Conservation (phyloP, 2,888 invertebrate genomes). For the Rhodophaea formosa region DNA sequence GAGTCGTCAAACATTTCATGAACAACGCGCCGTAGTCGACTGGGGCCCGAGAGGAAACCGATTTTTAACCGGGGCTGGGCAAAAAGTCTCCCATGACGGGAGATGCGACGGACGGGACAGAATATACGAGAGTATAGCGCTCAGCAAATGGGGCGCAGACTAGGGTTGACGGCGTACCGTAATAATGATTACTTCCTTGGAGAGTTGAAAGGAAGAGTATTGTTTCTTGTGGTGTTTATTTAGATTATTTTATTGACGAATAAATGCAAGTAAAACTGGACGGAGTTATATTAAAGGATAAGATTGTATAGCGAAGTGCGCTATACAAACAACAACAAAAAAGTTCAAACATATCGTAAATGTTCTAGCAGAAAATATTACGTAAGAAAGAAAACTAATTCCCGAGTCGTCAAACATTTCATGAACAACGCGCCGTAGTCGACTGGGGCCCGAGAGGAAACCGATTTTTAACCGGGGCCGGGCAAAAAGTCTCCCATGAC, state of each 20-base stretch:
- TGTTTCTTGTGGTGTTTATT: no score
- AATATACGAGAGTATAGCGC: conserved; percentile 23
- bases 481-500: conserved; percentile 44
- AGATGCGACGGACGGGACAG: conserved; percentile 20
- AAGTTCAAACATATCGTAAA: conserved; percentile 23
- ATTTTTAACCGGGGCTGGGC: conserved; percentile 53
- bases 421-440: conserved; percentile 53
- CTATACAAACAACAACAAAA: no score
- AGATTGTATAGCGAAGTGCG: no score
- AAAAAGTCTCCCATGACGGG: conserved; percentile 41
- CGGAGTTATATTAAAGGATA: no score
- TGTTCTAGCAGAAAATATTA: conserved; percentile 38
- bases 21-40: conserved; percentile 49
- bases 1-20: conserved; percentile 73
- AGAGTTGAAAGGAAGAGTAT: no score
- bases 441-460: conserved; percentile 50
- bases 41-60: conserved; percentile 51
- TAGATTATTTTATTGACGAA: no score
- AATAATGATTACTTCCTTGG: conserved; percentile 4
- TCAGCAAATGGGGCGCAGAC: conserved; percentile 1
- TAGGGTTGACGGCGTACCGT: conserved; percentile 8
- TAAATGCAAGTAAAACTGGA: no score
- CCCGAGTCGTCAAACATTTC: conserved; percentile 71
- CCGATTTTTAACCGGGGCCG: conserved; percentile 54
- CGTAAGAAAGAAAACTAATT: conserved; percentile 57